Evolutionary conservation across 2,888 invertebrate species (phyloP), one percentile per base, ranked within the genome.

Genomic region (Drosophila tanythrix): DNA sequence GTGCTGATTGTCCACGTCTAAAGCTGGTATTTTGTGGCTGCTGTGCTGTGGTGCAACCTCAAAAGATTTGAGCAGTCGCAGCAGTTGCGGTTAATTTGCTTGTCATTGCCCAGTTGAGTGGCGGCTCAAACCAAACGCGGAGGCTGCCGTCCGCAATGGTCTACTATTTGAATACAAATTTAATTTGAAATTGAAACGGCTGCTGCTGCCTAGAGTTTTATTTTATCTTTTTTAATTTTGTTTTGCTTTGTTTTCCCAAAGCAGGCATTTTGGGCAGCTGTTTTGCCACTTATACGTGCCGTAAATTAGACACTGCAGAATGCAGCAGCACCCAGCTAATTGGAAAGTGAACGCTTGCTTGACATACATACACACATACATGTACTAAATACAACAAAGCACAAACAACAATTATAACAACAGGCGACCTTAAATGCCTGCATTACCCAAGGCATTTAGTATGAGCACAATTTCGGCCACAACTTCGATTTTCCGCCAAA

Each of bases 11-110:
- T 79, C 78, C 72, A 75, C 66, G 56, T 63, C 61, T 18, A 53
- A 27, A 65, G 62, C 62, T 57, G 75, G 13, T 58, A n/a, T 52
- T 64, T 69, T 70, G 43, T 18, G 52, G 35, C n/a, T 40, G 56
- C 15, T 33, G 38, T 38, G 46, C 25, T 75, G 65, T 87, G 90
- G 83, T 89, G 88, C 90, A 88, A 89, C 81, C 73, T 75, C 64
- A 40, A 40, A 40, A 80, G 74, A 73, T 73, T 71, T 69, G 58
- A 72, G 75, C 63, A 46, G 63, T 68, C 65, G 79, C 77, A 76
- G 81, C 88, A 84, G 88, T 87, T 87, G 87, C 68, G 89, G 87
- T 90, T 88, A 88, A 88, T 88, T 88, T 90, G 87, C 87, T 87
- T 86, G 85, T 86, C 90, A 86, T 88, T 90, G 90, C 90, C 78